Base-by-base conservation (phyloP, 1,140 invertebrate species). In the Aradophagus sp. region DNA sequence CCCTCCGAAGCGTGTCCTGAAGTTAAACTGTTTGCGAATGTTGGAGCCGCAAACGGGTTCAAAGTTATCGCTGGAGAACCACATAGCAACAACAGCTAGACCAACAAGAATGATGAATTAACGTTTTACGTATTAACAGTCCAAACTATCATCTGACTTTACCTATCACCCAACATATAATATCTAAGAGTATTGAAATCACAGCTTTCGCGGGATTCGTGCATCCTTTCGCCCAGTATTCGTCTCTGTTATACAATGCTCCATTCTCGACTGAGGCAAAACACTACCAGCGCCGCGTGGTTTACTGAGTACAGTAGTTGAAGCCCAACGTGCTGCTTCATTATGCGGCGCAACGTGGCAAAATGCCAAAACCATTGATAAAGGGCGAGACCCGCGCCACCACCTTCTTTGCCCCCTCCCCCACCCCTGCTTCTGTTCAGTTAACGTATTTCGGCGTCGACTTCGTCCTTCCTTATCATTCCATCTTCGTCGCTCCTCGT, bases 261-360 rank as follows among this genome's bases (percentile, higher is more conserved):
- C 78, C 70, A 80, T 82, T 79, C 76, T 76, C 73, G 74, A 76
- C 70, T 76, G 73, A 77, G 68, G 79, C 79, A 80, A 80, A 82
- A 80, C 79, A 80, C 72, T 71, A 71, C 50, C 72, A 74, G 70
- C 62, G 74, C 76, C 74, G 62, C 66, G 61, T 67, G 62, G 66
- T 67, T 67, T 74, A 68, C 56, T 58, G 68, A 68, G 63, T 70
- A 77, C 61, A 66, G 71, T 76, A 79, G 78, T 77, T 76, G 74
- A 81, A 81, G 78, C 74, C 77, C 75, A 79, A 77, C 79, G 77
- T 76, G 79, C 80, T 77, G 80, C 80, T 84, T 84, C 80, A 84
- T 84, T 84, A 84, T 84, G 78, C 82, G 82, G 74, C 76, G 76
- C 80, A 76, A 81, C 80, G 79, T 82, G 82, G 81, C 80, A 82